A percentile compares a stretch with the other conserved stretches of the same genome.
Conservation (phyloP, 37 sponge, comb jelly and placozoan species). For the Halisarca cf. caerulea region DNA sequence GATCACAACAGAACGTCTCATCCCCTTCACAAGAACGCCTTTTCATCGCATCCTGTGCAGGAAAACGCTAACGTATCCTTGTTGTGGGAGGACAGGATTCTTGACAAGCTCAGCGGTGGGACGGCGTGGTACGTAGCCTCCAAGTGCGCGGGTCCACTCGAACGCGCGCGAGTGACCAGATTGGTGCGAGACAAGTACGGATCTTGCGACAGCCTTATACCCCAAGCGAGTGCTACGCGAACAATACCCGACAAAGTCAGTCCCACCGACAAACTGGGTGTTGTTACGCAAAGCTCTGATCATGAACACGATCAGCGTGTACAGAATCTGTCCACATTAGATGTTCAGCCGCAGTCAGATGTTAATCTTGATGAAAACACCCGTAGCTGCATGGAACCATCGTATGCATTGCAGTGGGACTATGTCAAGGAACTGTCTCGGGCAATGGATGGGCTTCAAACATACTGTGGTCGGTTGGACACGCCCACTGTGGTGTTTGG, state of each 20-base stretch:
- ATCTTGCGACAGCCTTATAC: neutral
- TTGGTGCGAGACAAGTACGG: neutral
- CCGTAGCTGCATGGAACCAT: neutral
- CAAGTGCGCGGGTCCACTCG: neutral
- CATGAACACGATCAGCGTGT: too few species aligned
- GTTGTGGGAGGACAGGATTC: conserved; percentile 38
- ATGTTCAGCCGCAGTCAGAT: neutral
- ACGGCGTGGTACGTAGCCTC: conserved; percentile 26
- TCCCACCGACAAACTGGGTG: neutral
- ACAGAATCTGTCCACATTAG: neutral
- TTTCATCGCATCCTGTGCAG: conserved; percentile 6
- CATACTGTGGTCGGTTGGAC: neutral
- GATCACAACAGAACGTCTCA: neutral
- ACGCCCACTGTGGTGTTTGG: conserved; percentile 4
- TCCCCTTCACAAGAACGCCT: neutral
- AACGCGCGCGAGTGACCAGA: neutral
- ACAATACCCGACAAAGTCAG: neutral
- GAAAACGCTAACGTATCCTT: neutral
- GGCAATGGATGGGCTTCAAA: conserved; percentile 26
- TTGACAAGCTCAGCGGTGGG: conserved; percentile 33
- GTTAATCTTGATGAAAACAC: too few species aligned
- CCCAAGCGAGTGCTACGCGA: neutral
- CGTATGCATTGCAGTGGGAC: neutral
- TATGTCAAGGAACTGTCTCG: conserved; percentile 25
- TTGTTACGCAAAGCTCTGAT: neutral